Evolutionary conservation across 2,113 vertebrate species (phyloP).

Genomic region (Parus major): DNA sequence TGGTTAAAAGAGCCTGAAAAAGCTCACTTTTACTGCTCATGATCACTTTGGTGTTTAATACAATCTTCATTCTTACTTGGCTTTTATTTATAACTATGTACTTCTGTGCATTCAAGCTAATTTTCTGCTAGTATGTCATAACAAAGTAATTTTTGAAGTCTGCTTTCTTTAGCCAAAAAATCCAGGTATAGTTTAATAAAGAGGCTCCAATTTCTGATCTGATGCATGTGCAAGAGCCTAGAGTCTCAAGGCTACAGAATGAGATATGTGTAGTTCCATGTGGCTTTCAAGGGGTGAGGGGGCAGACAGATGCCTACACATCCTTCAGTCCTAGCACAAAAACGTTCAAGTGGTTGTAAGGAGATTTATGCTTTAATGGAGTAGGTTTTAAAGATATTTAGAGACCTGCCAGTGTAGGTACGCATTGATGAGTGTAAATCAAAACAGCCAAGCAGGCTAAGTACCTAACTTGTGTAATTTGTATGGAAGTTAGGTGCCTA

Average conservation of each 20-base stretch:
- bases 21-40: background rate
- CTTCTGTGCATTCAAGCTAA: background rate
- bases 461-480: background rate
- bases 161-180: background rate
- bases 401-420: background rate
- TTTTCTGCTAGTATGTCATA: background rate
- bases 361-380: background rate
- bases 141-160: background rate
- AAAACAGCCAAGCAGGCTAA: background rate
- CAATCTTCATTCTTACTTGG: background rate
- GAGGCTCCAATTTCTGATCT: background rate
- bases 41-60: background rate
- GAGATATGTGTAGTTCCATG: background rate
- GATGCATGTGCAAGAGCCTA: background rate
- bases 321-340: background rate
- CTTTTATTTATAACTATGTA: background rate
- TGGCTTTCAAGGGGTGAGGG: background rate
- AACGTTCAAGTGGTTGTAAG: background rate
- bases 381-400: background rate
- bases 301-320: background rate
- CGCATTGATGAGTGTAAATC: background rate
- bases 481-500: background rate
- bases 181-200: background rate
- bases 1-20: background rate
- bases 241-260: background rate